Evolutionary conservation across 2,113 vertebrate species (phyloP).

Genomic region (Callopanchax toddi): DNA sequence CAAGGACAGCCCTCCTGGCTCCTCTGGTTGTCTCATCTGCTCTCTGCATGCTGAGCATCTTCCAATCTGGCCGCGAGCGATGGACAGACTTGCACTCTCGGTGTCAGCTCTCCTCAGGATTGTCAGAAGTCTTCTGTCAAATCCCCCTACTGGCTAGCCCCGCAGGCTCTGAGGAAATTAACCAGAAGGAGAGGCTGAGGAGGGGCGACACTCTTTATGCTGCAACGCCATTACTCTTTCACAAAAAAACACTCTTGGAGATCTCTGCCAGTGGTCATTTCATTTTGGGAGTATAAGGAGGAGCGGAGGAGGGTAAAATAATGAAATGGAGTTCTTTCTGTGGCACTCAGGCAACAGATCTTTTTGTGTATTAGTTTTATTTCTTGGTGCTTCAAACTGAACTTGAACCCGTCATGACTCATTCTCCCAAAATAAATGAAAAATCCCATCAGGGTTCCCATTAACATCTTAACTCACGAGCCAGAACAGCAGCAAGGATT

Average conservation of each 20-base stretch:
- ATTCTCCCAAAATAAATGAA: conserved; percentile 11
- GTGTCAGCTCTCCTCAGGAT: conserved; percentile 71
- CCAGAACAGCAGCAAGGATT: conserved; percentile 5
- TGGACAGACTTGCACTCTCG: conserved; percentile 47
- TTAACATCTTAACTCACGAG: conserved; percentile 14
- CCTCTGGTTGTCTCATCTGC: conserved; percentile 62
- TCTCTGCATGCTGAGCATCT: conserved; percentile 63
- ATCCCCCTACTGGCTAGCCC: conserved; percentile 62
- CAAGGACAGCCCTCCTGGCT: conserved; percentile 54
- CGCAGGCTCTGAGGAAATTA: conserved; percentile 68
- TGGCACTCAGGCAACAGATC: conserved; percentile 16
- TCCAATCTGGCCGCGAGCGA: conserved; percentile 71
- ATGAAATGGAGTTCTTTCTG: conserved; percentile 31
- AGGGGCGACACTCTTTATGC: conserved; percentile 46
- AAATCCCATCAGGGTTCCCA: conserved; percentile 16
- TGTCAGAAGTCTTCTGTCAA: conserved; percentile 75
- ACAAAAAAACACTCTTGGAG: conserved; percentile 34
- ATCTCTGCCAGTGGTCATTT: conserved; percentile 60
- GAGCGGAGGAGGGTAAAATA: conserved; percentile 15
- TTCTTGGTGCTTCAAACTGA: conserved; percentile 20
- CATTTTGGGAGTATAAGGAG: conserved; percentile 24
- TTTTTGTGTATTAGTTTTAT: conserved; percentile 3
- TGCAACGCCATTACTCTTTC: conserved; percentile 38
- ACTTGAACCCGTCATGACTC: conserved; percentile 26
- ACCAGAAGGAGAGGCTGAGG: conserved; percentile 51